phyloP scores from a whole-genome alignment of 2,113 vertebrate species.

The Cyanoderma ruficeps region DNA sequence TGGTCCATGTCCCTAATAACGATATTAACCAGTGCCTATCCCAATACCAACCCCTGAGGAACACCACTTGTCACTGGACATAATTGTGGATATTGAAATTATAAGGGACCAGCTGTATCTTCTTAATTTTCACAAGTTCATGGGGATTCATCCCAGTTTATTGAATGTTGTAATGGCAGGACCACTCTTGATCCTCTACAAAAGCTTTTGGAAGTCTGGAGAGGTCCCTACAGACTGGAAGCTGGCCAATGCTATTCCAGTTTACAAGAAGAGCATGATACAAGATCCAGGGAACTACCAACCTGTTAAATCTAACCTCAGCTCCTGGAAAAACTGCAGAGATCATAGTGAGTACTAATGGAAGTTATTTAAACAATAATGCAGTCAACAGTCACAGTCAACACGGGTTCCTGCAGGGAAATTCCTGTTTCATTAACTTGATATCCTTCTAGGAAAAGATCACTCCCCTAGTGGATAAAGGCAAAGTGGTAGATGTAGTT shows the following conservation, averaged over 20 bases:
- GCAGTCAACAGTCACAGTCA: not conserved
- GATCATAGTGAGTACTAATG: not conserved
- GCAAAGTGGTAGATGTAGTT: not conserved
- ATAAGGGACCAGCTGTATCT: not conserved
- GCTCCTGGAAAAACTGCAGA: not conserved
- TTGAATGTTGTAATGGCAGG: not conserved
- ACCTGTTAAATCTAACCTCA: not conserved
- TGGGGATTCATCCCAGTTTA: not conserved
- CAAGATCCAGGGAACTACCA: not conserved
- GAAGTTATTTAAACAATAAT: not conserved
- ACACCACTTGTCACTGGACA: not conserved
- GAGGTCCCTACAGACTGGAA: not conserved
- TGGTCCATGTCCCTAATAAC: not conserved
- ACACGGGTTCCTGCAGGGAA: not conserved
- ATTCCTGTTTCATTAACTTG: not conserved
- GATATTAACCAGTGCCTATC: too few species aligned
- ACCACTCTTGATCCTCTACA: not conserved
- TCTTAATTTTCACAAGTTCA: not conserved
- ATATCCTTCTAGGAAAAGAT: not conserved
- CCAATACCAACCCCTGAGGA: not conserved
- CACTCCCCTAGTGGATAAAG: not conserved
- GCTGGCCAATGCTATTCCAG: rapidly evolving
- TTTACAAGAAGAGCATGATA: not conserved
- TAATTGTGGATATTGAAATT: not conserved
- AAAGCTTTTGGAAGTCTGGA: not conserved